Evolutionary conservation across 2,797 vertebrate species (phyloP), one percentile per base, ranked within the genome.

Genomic region (Galaxias olidus): DNA sequence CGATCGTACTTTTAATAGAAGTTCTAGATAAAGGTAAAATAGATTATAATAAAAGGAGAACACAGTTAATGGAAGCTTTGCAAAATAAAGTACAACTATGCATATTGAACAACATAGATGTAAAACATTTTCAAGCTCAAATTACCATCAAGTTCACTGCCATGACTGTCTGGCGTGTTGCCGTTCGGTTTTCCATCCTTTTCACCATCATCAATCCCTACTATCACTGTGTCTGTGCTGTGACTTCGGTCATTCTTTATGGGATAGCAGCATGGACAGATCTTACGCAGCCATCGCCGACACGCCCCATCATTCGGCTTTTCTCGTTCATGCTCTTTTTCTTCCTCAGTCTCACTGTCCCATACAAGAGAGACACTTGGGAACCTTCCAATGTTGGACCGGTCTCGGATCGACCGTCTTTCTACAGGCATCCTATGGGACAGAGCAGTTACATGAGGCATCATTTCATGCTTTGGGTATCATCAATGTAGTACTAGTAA

Each of bases 1-100:
- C 0, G 90, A 91, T 1, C n/a, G 67, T 57, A 95, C 91, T 3
- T 83, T 84, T 60, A 96, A 83, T 71, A 89, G 77, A n/a, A 82
- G 79, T 10, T 87, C 94, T 96, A 87, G 12, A 30, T 30, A 30
- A 6, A 30, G 30, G 30, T 30, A 30, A 30, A 30, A 30, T 6
- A 30, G 3, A 30, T 6, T n/a, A n/a, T n/a, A n/a, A n/a, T n/a
- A n/a, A 30, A 30, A 30, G 30, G 30, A 30, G 30, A 6, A 30
- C 30, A 30, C 30, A 30, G 6, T 30, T 30, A 30, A 30, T 30
- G 30, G 30, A 30, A 30, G 30, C 30, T 3, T 30, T 30, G 30
- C 30, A 6, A 30, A 30, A 30, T 30, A 30, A 6, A 30, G 2
- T 30, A 3, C 30, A 30, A 30, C 2, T 30, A 2, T 30, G 30